These are phyloP conservation scores for Altica lythri DNA, from an alignment of 2,888 invertebrate species.

Conservation along the genomic window DNA sequence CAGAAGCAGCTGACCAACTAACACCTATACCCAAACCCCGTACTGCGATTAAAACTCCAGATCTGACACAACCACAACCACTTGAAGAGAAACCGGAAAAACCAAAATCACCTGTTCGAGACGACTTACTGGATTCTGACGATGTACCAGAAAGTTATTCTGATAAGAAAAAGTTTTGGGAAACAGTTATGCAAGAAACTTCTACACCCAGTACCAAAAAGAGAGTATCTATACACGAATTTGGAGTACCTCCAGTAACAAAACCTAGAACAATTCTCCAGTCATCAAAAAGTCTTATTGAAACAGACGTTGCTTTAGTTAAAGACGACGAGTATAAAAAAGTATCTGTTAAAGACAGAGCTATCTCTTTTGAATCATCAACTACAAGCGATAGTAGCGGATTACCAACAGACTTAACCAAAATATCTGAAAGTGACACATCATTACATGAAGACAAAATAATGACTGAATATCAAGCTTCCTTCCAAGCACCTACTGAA, in stretches of 20 bases:
- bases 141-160: conserved; percentile 55
- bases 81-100: conserved; percentile 32
- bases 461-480: conserved; percentile 54
- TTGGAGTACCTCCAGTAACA: conserved; percentile 54
- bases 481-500: conserved; percentile 50
- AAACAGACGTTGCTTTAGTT: conserved; percentile 31
- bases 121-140: conserved; percentile 48
- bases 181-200: conserved; percentile 53
- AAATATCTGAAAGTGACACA: conserved; percentile 34
- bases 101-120: conserved; percentile 48
- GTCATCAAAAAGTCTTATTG: conserved; percentile 44
- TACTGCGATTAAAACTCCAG: conserved; percentile 43
- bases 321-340: conserved; percentile 28
- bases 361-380: conserved; percentile 40
- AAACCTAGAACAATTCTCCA: conserved; percentile 54
- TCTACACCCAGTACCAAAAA: conserved; percentile 44
- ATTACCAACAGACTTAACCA: conserved; percentile 35
- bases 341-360: conserved; percentile 35
- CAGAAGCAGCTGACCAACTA: conserved; percentile 49
- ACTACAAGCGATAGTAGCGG: conserved; percentile 38
- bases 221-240: conserved; percentile 52
- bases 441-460: conserved; percentile 38
- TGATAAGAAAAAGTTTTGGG: conserved; percentile 61
- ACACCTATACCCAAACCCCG: conserved; percentile 61
- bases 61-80: conserved; percentile 40